These are phyloP conservation scores for Pseudomugil tenellus DNA, from an alignment of 2,797 vertebrate genomes.

Conservation along the genomic window DNA sequence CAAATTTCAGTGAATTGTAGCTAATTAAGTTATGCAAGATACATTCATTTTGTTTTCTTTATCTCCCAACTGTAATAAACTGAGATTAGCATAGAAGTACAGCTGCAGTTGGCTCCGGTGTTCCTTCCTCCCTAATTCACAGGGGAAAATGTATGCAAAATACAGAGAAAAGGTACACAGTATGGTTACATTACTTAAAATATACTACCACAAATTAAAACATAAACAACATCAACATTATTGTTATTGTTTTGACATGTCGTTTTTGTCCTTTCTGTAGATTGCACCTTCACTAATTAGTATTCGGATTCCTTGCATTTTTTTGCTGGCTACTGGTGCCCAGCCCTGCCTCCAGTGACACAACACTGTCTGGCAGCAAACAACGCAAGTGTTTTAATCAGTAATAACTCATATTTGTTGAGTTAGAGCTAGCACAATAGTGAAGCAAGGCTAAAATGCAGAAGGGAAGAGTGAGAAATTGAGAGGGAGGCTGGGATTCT, in stretches of 20 bases:
- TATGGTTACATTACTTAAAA: slow-evolving; percentile 33
- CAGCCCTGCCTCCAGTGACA: slow-evolving; percentile 8
- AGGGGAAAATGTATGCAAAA: slow-evolving; percentile 25
- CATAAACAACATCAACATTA: slow-evolving; percentile 38
- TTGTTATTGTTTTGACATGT: slow-evolving; percentile 30
- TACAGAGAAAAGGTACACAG: slow-evolving; percentile 7
- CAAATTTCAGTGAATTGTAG: no score
- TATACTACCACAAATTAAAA: slow-evolving; percentile 59
- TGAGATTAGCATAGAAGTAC: slow-evolving; percentile 15
- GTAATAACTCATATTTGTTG: slow-evolving; percentile 64
- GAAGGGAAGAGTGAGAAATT: slow-evolving; percentile 12
- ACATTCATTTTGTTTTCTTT: no score
- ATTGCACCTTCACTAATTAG: slow-evolving; percentile 63
- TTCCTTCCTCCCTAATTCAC: slow-evolving; percentile 25
- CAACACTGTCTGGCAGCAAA: not conserved
- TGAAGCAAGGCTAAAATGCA: slow-evolving; percentile 25
- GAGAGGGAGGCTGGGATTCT: slow-evolving; percentile 36
- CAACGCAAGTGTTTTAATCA: slow-evolving; percentile 40
- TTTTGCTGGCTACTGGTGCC: slow-evolving; percentile 45
- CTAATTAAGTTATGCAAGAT: no score
- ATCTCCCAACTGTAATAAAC: not conserved
- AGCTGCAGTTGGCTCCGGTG: slow-evolving; percentile 6
- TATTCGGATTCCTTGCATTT: slow-evolving; percentile 53
- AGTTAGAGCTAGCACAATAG: slow-evolving; percentile 56
- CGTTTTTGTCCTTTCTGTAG: slow-evolving; percentile 48